Percentiles rank a stretch among this genome's conserved stretches.
phyloP scores from a whole-genome alignment of 2,113 vertebrate species.

The Proteles cristata region DNA sequence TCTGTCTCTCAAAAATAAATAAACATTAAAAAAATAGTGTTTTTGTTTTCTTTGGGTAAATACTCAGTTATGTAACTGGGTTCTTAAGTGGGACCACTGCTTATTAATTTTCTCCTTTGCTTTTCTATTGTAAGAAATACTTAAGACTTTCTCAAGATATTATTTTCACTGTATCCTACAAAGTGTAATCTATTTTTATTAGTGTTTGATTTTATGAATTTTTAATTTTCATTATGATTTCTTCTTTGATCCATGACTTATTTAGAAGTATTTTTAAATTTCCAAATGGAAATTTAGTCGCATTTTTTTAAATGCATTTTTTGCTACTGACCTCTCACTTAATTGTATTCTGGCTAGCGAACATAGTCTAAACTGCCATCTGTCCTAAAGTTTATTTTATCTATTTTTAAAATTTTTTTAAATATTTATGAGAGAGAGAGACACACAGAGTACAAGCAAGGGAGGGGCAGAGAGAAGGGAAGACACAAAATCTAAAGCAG shows the following conservation, averaged over 20 bases:
- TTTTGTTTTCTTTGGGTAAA: neutral
- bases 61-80: neutral
- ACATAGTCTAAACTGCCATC: neutral
- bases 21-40: neutral
- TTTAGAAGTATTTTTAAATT: constrained; percentile 34
- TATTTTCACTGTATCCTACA: neutral
- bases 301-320: neutral
- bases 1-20: too few species aligned
- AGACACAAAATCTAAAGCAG: too few species aligned
- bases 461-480: too few species aligned
- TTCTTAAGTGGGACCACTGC: neutral
- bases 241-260: constrained; percentile 23
- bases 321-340: neutral
- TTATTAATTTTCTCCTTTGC: constrained; percentile 3
- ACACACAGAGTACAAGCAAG: too few species aligned
- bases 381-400: constrained; percentile 18
- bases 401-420: neutral
- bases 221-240: constrained; percentile 19
- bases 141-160: constrained; percentile 21
- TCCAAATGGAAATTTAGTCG: neutral
- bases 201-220: neutral
- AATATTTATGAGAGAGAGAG: too few species aligned
- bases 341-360: neutral
- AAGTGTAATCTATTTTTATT: constrained; percentile 30
- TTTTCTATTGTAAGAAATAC: constrained; percentile 16